Conservation (phyloP, 2,113 vertebrate species). For the Amblyopsis rosae region DNA sequence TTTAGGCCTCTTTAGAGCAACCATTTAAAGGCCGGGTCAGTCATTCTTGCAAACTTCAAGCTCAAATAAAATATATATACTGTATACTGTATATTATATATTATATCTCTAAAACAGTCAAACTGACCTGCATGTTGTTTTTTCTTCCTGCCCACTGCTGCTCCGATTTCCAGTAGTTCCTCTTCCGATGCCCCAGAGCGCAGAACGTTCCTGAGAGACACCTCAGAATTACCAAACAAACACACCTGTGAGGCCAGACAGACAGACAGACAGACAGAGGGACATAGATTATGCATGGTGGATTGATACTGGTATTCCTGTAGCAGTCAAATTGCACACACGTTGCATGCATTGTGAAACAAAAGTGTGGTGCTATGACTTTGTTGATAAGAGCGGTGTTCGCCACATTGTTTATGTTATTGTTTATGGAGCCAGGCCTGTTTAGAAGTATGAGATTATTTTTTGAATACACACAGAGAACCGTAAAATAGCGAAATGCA, state of each 20-base stretch:
- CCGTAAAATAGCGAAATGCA: too few relatives aligned
- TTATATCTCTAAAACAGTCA: neutral
- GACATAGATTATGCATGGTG: neutral
- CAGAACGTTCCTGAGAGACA: constrained; percentile 89
- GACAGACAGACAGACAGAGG: neutral
- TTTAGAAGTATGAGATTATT: too few relatives aligned
- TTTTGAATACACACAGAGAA: too few relatives aligned
- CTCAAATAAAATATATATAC: neutral
- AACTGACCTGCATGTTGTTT: constrained; percentile 89
- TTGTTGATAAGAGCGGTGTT: too few relatives aligned
- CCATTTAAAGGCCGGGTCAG: too few relatives aligned
- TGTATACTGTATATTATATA: neutral
- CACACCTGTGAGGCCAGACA: constrained; percentile 81
- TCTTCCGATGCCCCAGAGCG: constrained; percentile 83
- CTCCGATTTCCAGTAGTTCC: constrained; percentile 84
- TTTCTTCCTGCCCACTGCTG: constrained; percentile 92
- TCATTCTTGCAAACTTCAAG: too few relatives aligned
- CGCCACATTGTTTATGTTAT: too few relatives aligned
- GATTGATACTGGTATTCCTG: neutral
- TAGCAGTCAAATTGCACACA: too few relatives aligned
- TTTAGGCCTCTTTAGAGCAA: too few relatives aligned
- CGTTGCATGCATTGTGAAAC: too few relatives aligned
- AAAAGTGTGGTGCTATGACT: too few relatives aligned
- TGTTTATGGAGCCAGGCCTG: too few relatives aligned
- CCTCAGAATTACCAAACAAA: constrained; percentile 93